Conservation (phyloP, 2,797 vertebrate species). For the Hippocampus kuda region DNA sequence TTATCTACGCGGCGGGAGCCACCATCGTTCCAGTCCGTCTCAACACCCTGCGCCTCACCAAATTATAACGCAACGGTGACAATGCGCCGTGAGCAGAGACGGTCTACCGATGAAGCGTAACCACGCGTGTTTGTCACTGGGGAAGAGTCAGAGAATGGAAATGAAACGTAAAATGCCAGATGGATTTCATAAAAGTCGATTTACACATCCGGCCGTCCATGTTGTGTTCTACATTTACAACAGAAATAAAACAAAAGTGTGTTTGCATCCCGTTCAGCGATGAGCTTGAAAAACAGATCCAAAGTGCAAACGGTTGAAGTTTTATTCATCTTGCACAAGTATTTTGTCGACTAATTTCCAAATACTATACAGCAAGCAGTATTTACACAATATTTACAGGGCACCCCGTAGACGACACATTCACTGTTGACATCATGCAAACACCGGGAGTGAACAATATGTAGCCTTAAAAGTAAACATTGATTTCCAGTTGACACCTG, state of each 20-base stretch:
- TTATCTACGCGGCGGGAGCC: constrained; percentile 78
- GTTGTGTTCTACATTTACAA: constrained; percentile 12
- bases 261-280: neutral
- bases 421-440: constrained; percentile 21
- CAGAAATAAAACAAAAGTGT: neutral
- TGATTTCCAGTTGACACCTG: constrained; percentile 54
- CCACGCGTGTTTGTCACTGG: neutral
- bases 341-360: constrained; percentile 34
- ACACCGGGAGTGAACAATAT: constrained; percentile 23
- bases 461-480: constrained; percentile 53
- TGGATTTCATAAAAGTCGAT: constrained; percentile 34
- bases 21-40: constrained; percentile 78
- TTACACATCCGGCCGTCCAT: constrained; percentile 40
- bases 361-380: constrained; percentile 13
- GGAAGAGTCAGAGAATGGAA: constrained; percentile 25
- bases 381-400: constrained; percentile 28
- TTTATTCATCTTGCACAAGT: constrained; percentile 43
- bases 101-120: neutral
- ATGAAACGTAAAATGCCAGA: neutral
- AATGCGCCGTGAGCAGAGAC: neutral
- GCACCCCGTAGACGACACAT: constrained; percentile 28
- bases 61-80: constrained; percentile 68
- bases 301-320: constrained; percentile 49
- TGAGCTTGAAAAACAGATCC: constrained; percentile 7
- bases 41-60: constrained; percentile 82